Evolutionary conservation across 2,113 vertebrate species (phyloP).

Genomic region (Hippocampus zosterae): DNA sequence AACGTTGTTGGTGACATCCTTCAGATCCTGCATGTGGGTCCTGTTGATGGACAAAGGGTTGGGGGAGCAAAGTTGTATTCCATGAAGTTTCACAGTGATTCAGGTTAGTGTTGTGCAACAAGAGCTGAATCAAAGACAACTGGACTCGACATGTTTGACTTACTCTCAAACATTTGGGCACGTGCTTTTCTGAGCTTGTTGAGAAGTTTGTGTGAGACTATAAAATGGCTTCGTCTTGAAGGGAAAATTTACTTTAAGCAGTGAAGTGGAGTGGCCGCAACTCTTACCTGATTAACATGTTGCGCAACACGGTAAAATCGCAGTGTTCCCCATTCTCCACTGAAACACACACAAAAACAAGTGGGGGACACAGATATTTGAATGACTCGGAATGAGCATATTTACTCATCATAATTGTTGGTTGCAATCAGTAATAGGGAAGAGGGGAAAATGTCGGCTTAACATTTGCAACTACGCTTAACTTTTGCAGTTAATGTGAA

Average conservation of each 20-base stretch:
- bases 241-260: background rate
- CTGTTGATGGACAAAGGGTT: slow-evolving; percentile 30
- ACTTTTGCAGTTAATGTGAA: background rate
- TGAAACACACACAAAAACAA: slow-evolving; percentile 52
- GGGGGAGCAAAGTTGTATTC: background rate
- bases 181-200: background rate
- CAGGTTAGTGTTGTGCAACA: background rate
- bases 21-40: slow-evolving; percentile 80
- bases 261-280: background rate
- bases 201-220: background rate
- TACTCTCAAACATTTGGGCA: background rate
- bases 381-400: background rate
- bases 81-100: background rate
- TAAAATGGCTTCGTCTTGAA: background rate
- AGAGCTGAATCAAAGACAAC: background rate
- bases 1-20: slow-evolving; percentile 80
- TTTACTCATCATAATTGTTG: background rate
- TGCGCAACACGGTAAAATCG: slow-evolving; percentile 78
- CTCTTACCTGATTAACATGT: slow-evolving; percentile 78
- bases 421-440: background rate
- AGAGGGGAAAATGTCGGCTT: background rate
- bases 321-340: slow-evolving; percentile 81
- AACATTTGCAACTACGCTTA: background rate
- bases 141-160: background rate
- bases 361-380: background rate